Conservation (phyloP, 2,888 invertebrate genomes). For the Drosophila picticornis region DNA sequence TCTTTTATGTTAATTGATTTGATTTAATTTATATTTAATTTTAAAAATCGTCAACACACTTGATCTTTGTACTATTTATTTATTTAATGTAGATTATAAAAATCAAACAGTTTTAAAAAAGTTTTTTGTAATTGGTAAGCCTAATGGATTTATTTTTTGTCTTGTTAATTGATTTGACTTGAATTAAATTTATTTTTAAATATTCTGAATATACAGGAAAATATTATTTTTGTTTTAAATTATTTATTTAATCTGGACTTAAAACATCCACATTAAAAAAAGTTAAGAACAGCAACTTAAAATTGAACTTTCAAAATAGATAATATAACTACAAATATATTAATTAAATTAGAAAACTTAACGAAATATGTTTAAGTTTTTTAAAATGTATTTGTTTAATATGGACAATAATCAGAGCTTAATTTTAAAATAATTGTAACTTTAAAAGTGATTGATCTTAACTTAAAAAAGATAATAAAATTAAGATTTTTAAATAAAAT, state of each 20-base stretch:
- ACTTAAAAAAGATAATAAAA: neutral
- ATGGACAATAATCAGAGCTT: accelerated
- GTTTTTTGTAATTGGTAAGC: neutral
- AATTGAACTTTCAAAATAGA: neutral
- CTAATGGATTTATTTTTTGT: neutral
- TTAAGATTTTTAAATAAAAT: neutral
- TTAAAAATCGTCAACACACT: neutral
- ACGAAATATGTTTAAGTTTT: neutral
- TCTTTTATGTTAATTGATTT: neutral
- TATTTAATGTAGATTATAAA: neutral
- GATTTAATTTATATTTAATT: no score
- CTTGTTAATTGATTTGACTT: neutral
- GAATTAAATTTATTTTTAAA: neutral
- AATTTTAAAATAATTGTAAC: neutral
- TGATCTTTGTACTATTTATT: neutral
- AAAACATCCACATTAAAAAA: neutral
- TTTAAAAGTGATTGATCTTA: neutral
- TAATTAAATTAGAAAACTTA: neutral
- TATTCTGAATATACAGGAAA: neutral
- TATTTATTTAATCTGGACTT: neutral
- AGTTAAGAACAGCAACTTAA: neutral
- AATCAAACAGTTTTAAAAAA: neutral
- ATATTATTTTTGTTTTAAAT: neutral
- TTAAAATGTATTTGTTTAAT: neutral
- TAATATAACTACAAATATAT: neutral